Evolutionary conservation across 2,113 vertebrate genomes (phyloP), one percentile per base, ranked within the genome.

Genomic region (Blennius ocellaris): DNA sequence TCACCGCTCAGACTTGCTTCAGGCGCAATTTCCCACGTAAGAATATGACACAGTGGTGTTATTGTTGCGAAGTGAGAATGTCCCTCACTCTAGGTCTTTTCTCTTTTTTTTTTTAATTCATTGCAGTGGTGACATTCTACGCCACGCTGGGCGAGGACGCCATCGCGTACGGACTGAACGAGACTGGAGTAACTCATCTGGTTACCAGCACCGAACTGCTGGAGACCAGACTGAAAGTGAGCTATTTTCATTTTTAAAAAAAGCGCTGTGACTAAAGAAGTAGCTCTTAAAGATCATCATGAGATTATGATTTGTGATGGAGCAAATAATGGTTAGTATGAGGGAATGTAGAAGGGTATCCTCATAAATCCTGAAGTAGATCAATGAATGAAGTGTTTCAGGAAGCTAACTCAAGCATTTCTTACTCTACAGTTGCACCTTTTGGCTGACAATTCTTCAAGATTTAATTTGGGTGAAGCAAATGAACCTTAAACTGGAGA

Each of bases 111-210:
- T 52, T 57, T 74, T 40, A 58, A 0, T 50, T 48, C 5, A 17
- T 45, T 72, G 30, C 86, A 99, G 98, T 99, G 90, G 97, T 99
- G 76, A 99, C 98, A 0, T 90, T 99, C 62, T 99, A 99, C 7
- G 96, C 98, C 43, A 98, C 98, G 1, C 91, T 99, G 90, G 98
- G 98, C 36, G 96, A 96, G 87, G 97, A 99, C 1, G 97, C 96
- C 0, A 95, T 99, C 37, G 93, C 93, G 6, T 97, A 94, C 30
- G 97, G 97, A 1, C 93, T 99, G 86, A 98, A 97, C 0, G 96
- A 99, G 90, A 96, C 95, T 3, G 96, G 93, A 61, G 97, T 96
- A 5, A 93, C 96, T 0, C 96, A 98, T 81, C 92, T 99, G 44
- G 88, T 99, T 58, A 99, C 97, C 1, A 99, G 97, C 8, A 71